Percentiles rank a stretch among this genome's conserved stretches.
Evolutionary conservation across 2,797 vertebrate species (phyloP).

Genomic region (Chloroceryle amazona): DNA sequence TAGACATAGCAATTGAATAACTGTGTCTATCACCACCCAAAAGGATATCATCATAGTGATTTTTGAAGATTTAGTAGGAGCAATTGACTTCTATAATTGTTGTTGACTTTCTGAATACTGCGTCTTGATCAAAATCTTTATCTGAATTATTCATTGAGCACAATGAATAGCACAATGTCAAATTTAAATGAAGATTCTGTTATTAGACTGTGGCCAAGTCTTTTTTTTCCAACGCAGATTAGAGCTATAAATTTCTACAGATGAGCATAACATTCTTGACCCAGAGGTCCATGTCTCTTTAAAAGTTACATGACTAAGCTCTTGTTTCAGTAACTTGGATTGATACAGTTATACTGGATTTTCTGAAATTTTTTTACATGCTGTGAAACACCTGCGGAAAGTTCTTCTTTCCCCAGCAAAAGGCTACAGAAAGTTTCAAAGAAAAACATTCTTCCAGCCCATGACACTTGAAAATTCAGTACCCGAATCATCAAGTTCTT

Average conservation of each 20-base stretch:
- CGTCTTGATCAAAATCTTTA: background rate
- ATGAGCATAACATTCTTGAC: background rate
- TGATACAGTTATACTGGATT: background rate
- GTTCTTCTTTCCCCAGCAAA: background rate
- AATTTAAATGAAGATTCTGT: background rate
- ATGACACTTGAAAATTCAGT: background rate
- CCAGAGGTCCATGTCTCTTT: background rate
- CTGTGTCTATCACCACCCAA: background rate
- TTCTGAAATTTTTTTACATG: background rate
- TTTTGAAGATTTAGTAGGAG: background rate
- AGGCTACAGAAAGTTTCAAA: background rate
- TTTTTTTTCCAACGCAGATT: background rate
- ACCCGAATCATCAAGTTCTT: background rate
- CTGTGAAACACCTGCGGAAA: background rate
- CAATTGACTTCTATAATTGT: background rate
- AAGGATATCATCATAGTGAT: background rate
- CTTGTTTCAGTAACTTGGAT: background rate
- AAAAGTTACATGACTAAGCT: background rate
- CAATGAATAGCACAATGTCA: background rate
- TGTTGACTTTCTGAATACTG: constrained; percentile 16
- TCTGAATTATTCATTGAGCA: background rate
- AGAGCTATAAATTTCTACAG: background rate
- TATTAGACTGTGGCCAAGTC: background rate
- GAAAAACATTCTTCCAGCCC: background rate
- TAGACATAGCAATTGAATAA: background rate